These are phyloP conservation scores for Ictidomys tridecemlineatus DNA, from an alignment of 2,113 vertebrate species.

Conservation along the genomic window DNA sequence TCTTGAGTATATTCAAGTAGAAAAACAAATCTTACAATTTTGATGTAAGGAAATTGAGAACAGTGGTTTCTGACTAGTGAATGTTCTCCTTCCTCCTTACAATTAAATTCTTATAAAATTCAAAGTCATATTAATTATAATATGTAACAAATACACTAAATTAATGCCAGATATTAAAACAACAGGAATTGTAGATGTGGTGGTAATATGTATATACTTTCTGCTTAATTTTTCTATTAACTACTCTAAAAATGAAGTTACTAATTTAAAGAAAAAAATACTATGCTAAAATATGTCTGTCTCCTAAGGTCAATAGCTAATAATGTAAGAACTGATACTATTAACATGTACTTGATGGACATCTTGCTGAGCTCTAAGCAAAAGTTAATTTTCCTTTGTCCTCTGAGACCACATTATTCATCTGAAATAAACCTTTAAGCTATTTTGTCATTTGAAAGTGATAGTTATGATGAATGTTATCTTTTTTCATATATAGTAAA, in stretches of 20 bases:
- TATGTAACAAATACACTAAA: neutral
- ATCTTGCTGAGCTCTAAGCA: neutral
- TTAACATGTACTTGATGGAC: neutral
- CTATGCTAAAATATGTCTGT: neutral
- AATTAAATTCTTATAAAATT: neutral
- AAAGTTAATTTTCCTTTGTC: conserved; percentile 25
- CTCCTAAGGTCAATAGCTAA: neutral
- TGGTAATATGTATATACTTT: neutral
- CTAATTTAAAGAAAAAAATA: neutral
- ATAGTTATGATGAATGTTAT: neutral
- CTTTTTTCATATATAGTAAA: neutral
- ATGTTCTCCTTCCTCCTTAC: neutral
- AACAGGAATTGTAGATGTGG: neutral
- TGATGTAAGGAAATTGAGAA: neutral
- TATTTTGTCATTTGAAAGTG: conserved; percentile 25
- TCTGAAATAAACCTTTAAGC: neutral
- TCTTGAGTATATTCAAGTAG: neutral
- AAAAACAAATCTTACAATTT: neutral
- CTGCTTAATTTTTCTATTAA: neutral
- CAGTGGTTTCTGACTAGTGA: neutral
- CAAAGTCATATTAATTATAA: neutral
- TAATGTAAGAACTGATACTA: neutral
- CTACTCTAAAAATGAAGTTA: neutral
- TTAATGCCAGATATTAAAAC: neutral
- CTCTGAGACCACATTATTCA: neutral